Conservation (phyloP, 2,113 vertebrate genomes). For the Turdus rufiventris region DNA sequence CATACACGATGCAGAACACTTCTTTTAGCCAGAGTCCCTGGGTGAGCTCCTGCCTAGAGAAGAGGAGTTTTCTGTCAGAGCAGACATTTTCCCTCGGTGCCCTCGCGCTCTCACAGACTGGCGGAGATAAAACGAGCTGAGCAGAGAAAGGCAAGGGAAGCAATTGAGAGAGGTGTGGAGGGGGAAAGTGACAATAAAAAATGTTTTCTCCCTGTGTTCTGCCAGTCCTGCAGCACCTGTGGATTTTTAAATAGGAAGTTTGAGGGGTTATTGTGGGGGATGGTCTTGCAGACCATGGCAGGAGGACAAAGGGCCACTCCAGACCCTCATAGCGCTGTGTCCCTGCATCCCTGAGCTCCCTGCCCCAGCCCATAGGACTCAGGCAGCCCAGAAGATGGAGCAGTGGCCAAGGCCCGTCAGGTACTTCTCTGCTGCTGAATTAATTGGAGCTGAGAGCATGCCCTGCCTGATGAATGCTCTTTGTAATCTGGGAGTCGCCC, state of each 20-base stretch:
- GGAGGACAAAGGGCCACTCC: neutral
- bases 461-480: neutral
- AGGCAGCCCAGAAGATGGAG: neutral
- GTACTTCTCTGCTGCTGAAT: neutral
- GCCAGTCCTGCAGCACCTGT: neutral
- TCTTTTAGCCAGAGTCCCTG: neutral
- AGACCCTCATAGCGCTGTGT: neutral
- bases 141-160: neutral
- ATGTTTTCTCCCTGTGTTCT: neutral
- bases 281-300: no score
- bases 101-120: neutral
- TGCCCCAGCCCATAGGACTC: rapidly evolving
- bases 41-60: neutral
- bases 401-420: rapidly evolving
- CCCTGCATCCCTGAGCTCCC: neutral
- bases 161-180: neutral
- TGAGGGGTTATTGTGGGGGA: rapidly evolving
- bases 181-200: neutral
- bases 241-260: neutral
- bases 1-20: neutral
- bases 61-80: neutral
- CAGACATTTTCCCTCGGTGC: neutral
- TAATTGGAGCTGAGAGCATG: neutral
- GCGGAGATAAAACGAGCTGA: neutral
- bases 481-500: neutral